Evolutionary conservation across 1,140 invertebrate genomes (phyloP).

Genomic region (Neodiprion virginianus): DNA sequence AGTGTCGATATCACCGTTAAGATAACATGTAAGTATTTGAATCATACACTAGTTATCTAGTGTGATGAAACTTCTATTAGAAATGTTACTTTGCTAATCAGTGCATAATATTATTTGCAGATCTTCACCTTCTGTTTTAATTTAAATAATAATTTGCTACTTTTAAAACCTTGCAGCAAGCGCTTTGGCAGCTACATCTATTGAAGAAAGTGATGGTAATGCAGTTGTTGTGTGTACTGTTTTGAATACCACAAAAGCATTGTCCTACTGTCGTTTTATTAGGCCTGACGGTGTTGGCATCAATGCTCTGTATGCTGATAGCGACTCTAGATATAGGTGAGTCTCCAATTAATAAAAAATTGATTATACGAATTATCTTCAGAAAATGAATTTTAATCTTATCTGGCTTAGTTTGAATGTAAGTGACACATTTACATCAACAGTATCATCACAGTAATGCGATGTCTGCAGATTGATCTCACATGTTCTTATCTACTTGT

Average conservation of each 20-base stretch:
- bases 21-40: neutral
- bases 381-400: too few species aligned
- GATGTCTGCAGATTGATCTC: neutral
- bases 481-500: too few species aligned
- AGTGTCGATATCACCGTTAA: neutral
- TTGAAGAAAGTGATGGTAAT: neutral
- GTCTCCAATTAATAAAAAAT: neutral
- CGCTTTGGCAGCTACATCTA: neutral
- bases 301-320: slow-evolving; percentile 2
- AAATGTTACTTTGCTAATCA: neutral
- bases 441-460: neutral
- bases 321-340: slow-evolving; percentile 3
- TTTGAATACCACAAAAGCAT: neutral
- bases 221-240: neutral
- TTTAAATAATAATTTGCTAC: neutral
- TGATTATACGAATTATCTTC: neutral
- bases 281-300: slow-evolving; percentile 11
- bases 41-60: neutral
- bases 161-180: neutral
- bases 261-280: slow-evolving; percentile 9
- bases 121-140: neutral
- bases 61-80: neutral
- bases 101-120: neutral
- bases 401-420: too few species aligned
- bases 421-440: neutral